Evolutionary conservation across 2,888 invertebrate species (phyloP).

Genomic region (Ceriagrion tenellum): DNA sequence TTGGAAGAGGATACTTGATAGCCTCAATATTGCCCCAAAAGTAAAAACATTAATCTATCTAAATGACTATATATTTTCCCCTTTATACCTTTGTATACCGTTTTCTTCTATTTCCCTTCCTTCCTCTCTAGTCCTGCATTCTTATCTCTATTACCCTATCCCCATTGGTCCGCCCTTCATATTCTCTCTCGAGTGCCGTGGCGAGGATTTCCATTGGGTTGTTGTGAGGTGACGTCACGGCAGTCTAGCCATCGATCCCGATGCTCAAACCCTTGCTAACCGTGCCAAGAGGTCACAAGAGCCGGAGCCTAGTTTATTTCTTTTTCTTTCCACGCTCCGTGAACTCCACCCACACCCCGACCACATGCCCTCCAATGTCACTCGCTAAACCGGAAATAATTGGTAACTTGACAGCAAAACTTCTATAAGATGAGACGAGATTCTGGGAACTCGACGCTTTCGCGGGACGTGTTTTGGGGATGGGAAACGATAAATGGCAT

Average conservation of each 20-base stretch:
- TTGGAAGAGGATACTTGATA: too few relatives aligned
- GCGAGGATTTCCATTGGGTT: slow-evolving; percentile 42
- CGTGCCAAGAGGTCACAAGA: background rate
- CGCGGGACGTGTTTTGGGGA: background rate
- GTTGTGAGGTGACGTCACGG: slow-evolving; percentile 25
- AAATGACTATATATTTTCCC: too few relatives aligned
- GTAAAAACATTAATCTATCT: too few relatives aligned
- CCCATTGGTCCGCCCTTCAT: background rate
- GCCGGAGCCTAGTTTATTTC: background rate
- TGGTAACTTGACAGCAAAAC: background rate
- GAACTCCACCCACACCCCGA: background rate
- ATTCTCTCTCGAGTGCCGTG: background rate
- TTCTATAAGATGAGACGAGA: background rate
- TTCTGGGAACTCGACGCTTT: background rate
- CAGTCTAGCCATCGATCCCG: slow-evolving; percentile 41
- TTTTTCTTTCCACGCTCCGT: background rate
- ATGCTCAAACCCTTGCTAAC: background rate
- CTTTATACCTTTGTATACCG: background rate
- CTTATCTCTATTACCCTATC: background rate
- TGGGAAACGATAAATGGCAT: too few relatives aligned
- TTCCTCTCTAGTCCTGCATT: background rate
- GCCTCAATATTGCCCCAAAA: too few relatives aligned
- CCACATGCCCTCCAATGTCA: background rate
- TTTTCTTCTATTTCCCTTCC: background rate
- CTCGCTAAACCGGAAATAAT: slow-evolving; percentile 37